phyloP scores from a whole-genome alignment of 2,113 vertebrate genomes.

The Ceuthmochares aereus region DNA sequence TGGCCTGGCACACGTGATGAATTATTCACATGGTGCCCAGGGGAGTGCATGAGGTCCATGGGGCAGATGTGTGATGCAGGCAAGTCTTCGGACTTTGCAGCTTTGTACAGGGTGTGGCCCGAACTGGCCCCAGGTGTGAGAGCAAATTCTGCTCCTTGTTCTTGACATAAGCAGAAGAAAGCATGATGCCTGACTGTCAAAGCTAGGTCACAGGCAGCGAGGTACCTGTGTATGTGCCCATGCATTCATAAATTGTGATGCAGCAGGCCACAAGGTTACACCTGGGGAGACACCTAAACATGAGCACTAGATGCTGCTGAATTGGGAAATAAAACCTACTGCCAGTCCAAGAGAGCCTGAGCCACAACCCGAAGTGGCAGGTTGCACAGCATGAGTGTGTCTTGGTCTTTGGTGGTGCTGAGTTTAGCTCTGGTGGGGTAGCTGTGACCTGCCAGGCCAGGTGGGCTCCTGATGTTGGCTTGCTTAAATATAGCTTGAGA shows the following conservation, averaged over 20 bases:
- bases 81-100: neutral
- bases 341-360: neutral
- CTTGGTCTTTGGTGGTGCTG: neutral
- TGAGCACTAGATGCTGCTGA: neutral
- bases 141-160: neutral
- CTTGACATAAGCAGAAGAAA: neutral
- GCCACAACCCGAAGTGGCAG: neutral
- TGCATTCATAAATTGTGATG: neutral
- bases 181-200: neutral
- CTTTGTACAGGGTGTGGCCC: neutral
- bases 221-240: neutral
- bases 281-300: neutral
- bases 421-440: fast-evolving
- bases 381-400: neutral
- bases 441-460: neutral
- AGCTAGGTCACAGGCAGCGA: fast-evolving
- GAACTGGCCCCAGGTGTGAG: neutral
- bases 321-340: neutral
- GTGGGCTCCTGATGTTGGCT: too few species aligned
- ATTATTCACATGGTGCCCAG: neutral
- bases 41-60: neutral
- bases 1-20: neutral
- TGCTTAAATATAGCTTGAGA: neutral
- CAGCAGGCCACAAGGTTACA: neutral
- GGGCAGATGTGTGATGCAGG: neutral